phyloP scores from a whole-genome alignment of 2,113 vertebrate species.

The Calyptomena viridis region DNA sequence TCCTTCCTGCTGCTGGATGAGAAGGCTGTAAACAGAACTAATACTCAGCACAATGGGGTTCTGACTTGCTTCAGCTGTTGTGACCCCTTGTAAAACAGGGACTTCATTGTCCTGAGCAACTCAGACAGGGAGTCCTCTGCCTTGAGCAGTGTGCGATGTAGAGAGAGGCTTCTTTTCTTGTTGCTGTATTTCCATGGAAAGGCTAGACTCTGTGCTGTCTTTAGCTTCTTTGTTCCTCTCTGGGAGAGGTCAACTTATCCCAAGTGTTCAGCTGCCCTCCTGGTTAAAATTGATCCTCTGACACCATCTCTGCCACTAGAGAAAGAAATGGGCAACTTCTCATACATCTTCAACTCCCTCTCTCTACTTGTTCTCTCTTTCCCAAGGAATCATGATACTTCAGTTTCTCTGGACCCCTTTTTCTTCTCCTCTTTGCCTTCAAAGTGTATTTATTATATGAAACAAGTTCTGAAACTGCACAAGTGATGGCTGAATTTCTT shows the following conservation, averaged over 20 bases:
- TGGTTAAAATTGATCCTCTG: background rate
- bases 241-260: constrained; percentile 59
- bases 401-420: background rate
- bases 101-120: constrained; percentile 69
- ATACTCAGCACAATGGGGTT: constrained; percentile 53
- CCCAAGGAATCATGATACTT: background rate
- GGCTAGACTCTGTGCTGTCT: constrained; percentile 56
- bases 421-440: background rate
- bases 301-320: background rate
- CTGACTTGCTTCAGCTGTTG: constrained; percentile 66
- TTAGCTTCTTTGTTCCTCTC: constrained; percentile 67
- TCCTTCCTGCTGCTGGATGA: background rate
- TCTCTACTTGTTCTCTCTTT: background rate
- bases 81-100: constrained; percentile 72
- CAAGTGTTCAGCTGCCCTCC: constrained; percentile 49
- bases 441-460: background rate
- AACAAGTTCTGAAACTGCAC: background rate
- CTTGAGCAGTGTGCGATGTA: constrained; percentile 53
- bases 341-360: background rate
- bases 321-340: background rate
- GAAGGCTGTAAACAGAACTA: constrained; percentile 32
- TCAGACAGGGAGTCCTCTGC: constrained; percentile 66
- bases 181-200: constrained; percentile 63
- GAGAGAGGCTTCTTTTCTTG: constrained; percentile 59
- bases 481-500: background rate